Base-by-base conservation (phyloP, 1,140 invertebrate species). In the Heliconius congener region DNA sequence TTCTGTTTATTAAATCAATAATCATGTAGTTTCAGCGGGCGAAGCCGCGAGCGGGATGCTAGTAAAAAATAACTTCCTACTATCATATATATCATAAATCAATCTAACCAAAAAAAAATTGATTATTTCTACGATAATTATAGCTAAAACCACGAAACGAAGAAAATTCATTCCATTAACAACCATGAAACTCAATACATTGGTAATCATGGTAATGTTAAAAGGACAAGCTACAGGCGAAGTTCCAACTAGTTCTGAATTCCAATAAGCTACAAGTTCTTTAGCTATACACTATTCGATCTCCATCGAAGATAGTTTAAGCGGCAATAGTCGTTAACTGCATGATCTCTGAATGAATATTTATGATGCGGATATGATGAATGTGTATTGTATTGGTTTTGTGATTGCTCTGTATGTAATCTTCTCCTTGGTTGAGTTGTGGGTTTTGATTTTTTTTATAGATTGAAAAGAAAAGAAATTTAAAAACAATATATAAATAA, bases 191-290 rank as follows among this genome's bases (percentile, higher is more conserved):
- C 3, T 13, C 57, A 27, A 27, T 66, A 27, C 23, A 27, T 66
- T 66, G 23, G 9, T 66, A 11, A 66, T 66, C 27, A 66, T 66
- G 57, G 23, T 66, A 66, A 66, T 66, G 57, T 66, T 66, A 66
- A 66, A 66, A 66, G 57, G 57, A 66, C 57, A 30, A 66, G 57
- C 57, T 66, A 66, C 19, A 13, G 23, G 57, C 9, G 23, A 66
- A 66, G 57, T 66, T 66, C 23, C 23, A 27, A 66, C 57, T 66
- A 66, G 57, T 66, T 66, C 23, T 19, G 57, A 66, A 66, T 66
- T 66, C 23, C 23, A 66, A 66, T 66, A 66, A 66, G 57, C 57
- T 66, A 27, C 23, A 30, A 66, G 23, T 3, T 66, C 8, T 13
- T 66, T 66, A 9, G 57, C 9, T 66, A 57, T 57, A 57, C 55